Percentiles rank a stretch among this genome's conserved stretches.
These are phyloP conservation scores for Gymnocheta viridis DNA, from an alignment of 2,888 invertebrate species.

Conservation along the genomic window DNA sequence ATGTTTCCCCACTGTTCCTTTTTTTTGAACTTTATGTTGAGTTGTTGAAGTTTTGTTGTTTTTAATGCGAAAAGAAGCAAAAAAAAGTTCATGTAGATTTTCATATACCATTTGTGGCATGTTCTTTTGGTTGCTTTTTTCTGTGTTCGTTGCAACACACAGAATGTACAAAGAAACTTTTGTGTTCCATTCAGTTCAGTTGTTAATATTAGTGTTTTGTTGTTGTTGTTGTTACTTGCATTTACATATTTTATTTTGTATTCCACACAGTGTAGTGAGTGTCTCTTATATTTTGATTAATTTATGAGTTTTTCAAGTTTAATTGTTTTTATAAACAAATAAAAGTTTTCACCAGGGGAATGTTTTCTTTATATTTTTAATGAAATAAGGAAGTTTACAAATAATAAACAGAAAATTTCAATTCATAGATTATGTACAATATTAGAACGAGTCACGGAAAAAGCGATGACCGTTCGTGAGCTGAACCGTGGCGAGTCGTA, in stretches of 20 bases:
- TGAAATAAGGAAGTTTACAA: conserved; percentile 25
- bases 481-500: too few relatives aligned
- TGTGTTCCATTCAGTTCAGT: conserved; percentile 35
- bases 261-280: conserved; percentile 53
- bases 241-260: conserved; percentile 17
- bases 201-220: conserved; percentile 50
- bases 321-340: conserved; percentile 68
- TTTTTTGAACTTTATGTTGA: conserved; percentile 27
- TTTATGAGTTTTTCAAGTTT: conserved; percentile 70
- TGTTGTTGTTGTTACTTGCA: not conserved
- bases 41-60: conserved; percentile 24
- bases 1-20: conserved; percentile 25
- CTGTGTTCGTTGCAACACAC: conserved; percentile 39
- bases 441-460: too few relatives aligned
- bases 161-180: not conserved
- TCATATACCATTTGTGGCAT: conserved; percentile 64
- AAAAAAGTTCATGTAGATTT: conserved; percentile 60
- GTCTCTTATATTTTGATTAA: conserved; percentile 67
- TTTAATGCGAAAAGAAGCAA: not conserved
- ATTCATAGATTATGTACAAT: not conserved
- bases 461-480: too few relatives aligned
- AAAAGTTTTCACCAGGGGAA: conserved; percentile 19
- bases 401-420: conserved; percentile 21
- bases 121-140: conserved; percentile 45
- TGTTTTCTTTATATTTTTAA: conserved; percentile 16